Evolutionary conservation across 2,797 vertebrate species (phyloP).

Genomic region (Astyanax mexicanus): DNA sequence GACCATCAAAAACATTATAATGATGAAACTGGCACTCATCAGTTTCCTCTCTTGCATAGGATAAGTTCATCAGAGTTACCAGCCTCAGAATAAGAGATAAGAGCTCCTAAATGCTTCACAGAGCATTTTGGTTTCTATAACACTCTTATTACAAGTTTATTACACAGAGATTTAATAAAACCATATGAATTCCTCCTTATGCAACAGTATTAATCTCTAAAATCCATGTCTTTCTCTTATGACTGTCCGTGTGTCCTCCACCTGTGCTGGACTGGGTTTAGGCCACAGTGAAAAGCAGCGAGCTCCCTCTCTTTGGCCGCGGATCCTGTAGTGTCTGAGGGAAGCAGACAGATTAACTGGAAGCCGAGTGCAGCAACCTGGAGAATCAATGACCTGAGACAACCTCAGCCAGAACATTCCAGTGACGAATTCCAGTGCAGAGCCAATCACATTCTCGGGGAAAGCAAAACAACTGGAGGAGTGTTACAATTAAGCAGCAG

Average conservation of each 20-base stretch:
- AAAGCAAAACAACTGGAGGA: slow-evolving; percentile 20
- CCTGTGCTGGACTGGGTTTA: slow-evolving; percentile 10
- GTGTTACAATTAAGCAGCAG: slow-evolving; percentile 9
- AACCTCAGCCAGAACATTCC: slow-evolving; percentile 21
- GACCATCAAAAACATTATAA: too few relatives aligned
- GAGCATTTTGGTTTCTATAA: too few relatives aligned
- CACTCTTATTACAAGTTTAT: too few relatives aligned
- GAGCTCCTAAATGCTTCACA: too few relatives aligned
- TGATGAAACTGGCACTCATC: too few relatives aligned
- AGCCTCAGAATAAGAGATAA: too few relatives aligned
- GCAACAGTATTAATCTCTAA: too few relatives aligned
- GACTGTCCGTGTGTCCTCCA: neutral
- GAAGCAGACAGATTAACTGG: slow-evolving; percentile 39
- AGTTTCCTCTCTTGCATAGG: too few relatives aligned
- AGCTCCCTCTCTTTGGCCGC: slow-evolving; percentile 1
- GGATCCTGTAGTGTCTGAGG: slow-evolving; percentile 32
- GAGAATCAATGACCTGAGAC: slow-evolving; percentile 19
- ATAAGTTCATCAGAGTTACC: too few relatives aligned
- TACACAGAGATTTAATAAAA: too few relatives aligned
- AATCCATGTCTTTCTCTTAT: neutral
- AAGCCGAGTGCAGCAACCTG: slow-evolving; percentile 19
- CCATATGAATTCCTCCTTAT: too few relatives aligned
- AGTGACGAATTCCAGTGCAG: neutral
- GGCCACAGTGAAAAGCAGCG: neutral
- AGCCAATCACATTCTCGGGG: slow-evolving; percentile 13